These are phyloP conservation scores for Cheilosia vernalis DNA, from an alignment of 2,888 invertebrate genomes.

Conservation along the genomic window DNA sequence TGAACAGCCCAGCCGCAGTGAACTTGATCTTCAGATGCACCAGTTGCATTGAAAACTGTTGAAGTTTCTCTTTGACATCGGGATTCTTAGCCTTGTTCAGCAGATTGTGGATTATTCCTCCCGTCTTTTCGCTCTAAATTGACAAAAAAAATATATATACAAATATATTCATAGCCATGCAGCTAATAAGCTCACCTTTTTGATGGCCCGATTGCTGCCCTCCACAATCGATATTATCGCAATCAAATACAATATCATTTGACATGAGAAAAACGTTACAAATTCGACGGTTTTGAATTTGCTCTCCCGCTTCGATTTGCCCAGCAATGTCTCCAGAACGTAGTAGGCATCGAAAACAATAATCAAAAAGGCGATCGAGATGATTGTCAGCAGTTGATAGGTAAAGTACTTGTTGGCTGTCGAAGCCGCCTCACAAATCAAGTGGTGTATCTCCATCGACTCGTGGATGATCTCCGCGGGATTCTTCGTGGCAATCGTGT, in stretches of 20 bases:
- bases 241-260: conserved; percentile 82
- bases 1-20: conserved; percentile 83
- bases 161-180: not conserved
- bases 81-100: conserved; percentile 80
- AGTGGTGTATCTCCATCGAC: conserved; percentile 82
- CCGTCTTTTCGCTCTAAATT: conserved; percentile 81
- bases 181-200: conserved; percentile 77
- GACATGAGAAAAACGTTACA: conserved; percentile 82
- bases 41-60: conserved; percentile 83
- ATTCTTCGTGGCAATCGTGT: conserved; percentile 81
- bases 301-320: conserved; percentile 81
- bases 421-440: conserved; percentile 83
- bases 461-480: conserved; percentile 82
- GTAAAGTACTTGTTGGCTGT: conserved; percentile 83
- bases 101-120: conserved; percentile 81
- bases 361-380: conserved; percentile 82
- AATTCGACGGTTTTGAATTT: conserved; percentile 82
- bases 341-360: conserved; percentile 83
- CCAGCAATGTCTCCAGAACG: conserved; percentile 81
- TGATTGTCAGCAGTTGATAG: conserved; percentile 82
- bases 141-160: not conserved
- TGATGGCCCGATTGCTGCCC: conserved; percentile 82
- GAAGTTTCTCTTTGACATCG: conserved; percentile 81
- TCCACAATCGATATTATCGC: conserved; percentile 83
- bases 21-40: conserved; percentile 82